Evolutionary conservation across 2,113 vertebrate species (phyloP), one percentile per base, ranked within the genome.

Genomic region (Microtus oregoni): DNA sequence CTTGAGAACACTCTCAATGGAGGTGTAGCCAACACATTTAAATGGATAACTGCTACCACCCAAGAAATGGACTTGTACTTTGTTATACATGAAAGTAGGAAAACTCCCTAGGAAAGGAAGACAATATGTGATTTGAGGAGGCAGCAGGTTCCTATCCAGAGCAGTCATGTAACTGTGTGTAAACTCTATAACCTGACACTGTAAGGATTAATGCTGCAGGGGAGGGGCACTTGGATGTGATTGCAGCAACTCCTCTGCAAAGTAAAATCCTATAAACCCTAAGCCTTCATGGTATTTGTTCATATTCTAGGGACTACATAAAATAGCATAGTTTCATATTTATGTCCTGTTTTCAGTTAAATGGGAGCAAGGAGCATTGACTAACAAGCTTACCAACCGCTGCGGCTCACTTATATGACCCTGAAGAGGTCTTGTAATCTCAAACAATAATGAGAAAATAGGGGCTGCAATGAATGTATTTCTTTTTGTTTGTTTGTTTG

Each of bases 11-110:
- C 32, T 78, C 12, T 63, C 38, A 35, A 38, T 1, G 3, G 9
- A 87, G 55, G 73, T 65, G 6, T 4, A 52, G 12, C 35, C 44
- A 82, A 77, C 44, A 9, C 26, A 1, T 47, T 90, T n/a, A 86
- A 61, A 35, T 11, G 76, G 10, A 19, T 55, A 94, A 41, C 11
- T 61, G 44, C 0, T 22, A 72, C 10, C 11, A 47, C 4, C 58
- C n/a, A 65, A 26, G 70, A 95, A 87, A 86, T 65, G 10, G 5
- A 44, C 73, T 83, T 94, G 79, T 82, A n/a, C 3, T 91, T 75
- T 77, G 55, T 79, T 86, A 87, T 20, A 83, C 0, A 9, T 9
- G 15, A 94, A 91, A 89, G 9, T 20, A 35, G 1, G 38, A 82
- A 30, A 92, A 47, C 24, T 28, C 2, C 26, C 12, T 11, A 15